These are phyloP conservation scores for Philotrypesis tridentata DNA, from an alignment of 1,140 invertebrate genomes.

Conservation along the genomic window DNA sequence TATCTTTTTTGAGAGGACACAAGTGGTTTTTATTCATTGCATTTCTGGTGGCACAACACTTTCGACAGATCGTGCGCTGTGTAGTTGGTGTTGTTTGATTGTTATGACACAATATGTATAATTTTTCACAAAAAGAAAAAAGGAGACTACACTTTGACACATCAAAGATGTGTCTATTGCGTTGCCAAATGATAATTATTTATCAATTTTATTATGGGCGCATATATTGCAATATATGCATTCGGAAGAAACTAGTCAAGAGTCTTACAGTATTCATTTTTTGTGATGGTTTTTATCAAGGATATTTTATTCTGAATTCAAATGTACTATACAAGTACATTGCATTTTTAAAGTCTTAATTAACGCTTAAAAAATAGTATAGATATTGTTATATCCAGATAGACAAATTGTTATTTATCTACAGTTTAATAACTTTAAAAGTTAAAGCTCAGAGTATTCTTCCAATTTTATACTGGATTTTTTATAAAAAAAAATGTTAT, in stretches of 20 bases:
- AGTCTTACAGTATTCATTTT: neutral
- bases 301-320: neutral
- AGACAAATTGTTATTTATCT: conserved; percentile 17
- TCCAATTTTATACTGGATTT: conserved; percentile 17
- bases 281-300: neutral
- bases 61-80: neutral
- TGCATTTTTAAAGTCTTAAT: conserved; percentile 3
- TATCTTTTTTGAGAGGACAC: conserved; percentile 15
- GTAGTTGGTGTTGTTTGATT: conserved; percentile 11
- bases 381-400: neutral
- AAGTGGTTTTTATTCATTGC: conserved; percentile 31
- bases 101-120: neutral
- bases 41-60: conserved; percentile 10
- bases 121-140: neutral
- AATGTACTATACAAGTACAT: conserved; percentile 9
- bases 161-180: conserved; percentile 15
- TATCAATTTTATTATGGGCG: conserved; percentile 3
- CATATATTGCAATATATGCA: conserved; percentile 15
- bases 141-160: conserved; percentile 20
- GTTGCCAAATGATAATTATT: conserved; percentile 18
- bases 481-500: conserved; percentile 11
- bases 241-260: neutral
- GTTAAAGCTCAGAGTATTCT: neutral
- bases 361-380: neutral
- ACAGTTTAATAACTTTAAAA: conserved; percentile 11